Conservation (phyloP, 2,888 invertebrate species). For the Leptogaster cylindrica region DNA sequence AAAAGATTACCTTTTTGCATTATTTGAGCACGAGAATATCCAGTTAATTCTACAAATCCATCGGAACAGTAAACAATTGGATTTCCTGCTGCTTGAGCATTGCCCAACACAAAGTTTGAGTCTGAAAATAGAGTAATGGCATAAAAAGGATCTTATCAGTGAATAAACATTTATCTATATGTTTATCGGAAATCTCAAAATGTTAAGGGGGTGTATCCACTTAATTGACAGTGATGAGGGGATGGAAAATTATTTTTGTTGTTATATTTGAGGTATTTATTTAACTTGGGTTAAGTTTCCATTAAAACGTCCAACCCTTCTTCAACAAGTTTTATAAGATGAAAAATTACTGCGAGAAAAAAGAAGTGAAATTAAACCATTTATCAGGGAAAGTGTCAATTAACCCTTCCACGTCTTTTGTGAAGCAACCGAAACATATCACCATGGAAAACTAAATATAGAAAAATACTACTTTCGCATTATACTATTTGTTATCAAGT, state of each 20-base stretch:
- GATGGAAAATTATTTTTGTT: no score
- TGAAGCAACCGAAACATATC: no score
- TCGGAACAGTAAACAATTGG: constrained; percentile 97
- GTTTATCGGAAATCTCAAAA: background rate
- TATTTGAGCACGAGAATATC: constrained; percentile 91
- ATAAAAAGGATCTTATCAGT: background rate
- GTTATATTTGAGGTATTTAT: no score
- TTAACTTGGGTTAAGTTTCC: no score
- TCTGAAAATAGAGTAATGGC: constrained; percentile 66
- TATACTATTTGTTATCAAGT: no score
- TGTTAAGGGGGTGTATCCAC: background rate
- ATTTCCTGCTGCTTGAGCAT: constrained; percentile 88
- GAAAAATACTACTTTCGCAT: no score
- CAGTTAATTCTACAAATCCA: constrained; percentile 95
- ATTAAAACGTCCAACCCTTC: constrained; percentile 23
- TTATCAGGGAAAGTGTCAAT: no score
- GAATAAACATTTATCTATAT: background rate
- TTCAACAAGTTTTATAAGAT: background rate
- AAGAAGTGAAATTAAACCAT: no score
- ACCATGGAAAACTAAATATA: no score
- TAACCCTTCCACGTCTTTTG: no score
- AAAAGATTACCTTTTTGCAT: constrained; percentile 80
- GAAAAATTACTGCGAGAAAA: background rate
- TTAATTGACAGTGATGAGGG: constrained; percentile 18
- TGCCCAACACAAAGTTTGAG: constrained; percentile 95